Evolutionary conservation across 2,797 vertebrate species (phyloP).

Genomic region (Oryzias dopingdopingensis): DNA sequence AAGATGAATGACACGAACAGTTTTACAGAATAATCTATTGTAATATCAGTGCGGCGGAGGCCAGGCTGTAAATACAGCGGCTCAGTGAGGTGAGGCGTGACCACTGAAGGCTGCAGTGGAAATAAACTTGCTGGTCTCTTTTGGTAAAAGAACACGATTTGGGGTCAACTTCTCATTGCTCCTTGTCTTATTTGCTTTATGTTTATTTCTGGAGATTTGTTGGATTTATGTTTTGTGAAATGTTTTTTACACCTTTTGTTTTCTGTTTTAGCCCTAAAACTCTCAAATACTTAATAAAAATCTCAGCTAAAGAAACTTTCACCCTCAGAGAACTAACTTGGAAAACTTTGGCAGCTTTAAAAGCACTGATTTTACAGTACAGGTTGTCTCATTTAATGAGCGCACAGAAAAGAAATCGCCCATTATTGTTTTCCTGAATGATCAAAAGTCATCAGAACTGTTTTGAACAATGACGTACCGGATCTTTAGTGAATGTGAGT

Average conservation of each 20-base stretch:
- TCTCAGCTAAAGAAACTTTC: constrained; percentile 25
- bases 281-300: constrained; percentile 47
- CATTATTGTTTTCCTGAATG: constrained; percentile 37
- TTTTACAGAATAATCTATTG: constrained; percentile 85
- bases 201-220: constrained; percentile 50
- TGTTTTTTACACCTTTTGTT: constrained; percentile 47
- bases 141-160: constrained; percentile 42
- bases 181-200: constrained; percentile 17
- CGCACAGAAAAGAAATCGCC: constrained; percentile 37
- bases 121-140: constrained; percentile 58
- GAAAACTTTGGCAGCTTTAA: constrained; percentile 33
- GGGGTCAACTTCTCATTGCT: constrained; percentile 57
- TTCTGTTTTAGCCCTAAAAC: constrained; percentile 33
- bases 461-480: constrained; percentile 51
- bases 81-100: constrained; percentile 61
- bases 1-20: constrained; percentile 76
- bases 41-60: constrained; percentile 65
- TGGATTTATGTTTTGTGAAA: constrained; percentile 51
- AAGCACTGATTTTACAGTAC: constrained; percentile 26
- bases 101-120: constrained; percentile 49
- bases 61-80: constrained; percentile 72
- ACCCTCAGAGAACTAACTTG: constrained; percentile 21
- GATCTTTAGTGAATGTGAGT: constrained; percentile 56
- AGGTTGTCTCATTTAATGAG: constrained; percentile 35
- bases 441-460: constrained; percentile 56